Conservation (phyloP, 2,113 vertebrate species). For the Puma concolor region DNA sequence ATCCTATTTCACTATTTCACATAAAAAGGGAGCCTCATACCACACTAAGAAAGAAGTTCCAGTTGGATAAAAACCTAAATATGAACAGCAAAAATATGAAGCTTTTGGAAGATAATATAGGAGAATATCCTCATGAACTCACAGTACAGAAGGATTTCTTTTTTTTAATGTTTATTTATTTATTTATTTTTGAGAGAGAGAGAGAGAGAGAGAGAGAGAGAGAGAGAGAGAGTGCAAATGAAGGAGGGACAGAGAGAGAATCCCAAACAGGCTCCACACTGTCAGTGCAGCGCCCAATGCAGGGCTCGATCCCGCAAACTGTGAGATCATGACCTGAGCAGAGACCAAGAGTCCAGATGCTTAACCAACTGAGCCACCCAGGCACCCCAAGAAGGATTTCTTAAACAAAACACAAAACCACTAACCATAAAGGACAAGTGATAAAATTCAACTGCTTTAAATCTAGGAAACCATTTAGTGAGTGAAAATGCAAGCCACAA, state of each 20-base stretch:
- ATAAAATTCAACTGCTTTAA: constrained; percentile 22
- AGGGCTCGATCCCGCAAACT: no score
- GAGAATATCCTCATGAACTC: neutral
- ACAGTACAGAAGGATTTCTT: neutral
- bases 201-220: no score
- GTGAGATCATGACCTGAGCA: no score
- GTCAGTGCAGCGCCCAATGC: no score
- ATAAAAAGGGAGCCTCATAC: neutral
- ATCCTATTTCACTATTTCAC: neutral
- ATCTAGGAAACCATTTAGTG: neutral
- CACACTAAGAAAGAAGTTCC: neutral
- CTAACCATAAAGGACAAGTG: neutral
- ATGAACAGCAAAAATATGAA: neutral
- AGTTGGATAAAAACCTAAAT: neutral
- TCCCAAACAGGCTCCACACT: no score
- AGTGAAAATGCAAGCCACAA: neutral
- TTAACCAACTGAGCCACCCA: no score
- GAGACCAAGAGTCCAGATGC: no score
- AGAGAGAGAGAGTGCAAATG: no score
- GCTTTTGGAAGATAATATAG: neutral
- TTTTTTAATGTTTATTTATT: no score
- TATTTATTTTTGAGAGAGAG: no score
- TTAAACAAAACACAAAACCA: neutral
- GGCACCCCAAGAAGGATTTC: neutral
- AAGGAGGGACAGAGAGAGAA: no score